Evolutionary conservation across 2,888 invertebrate genomes (phyloP), one percentile per base, ranked within the genome.

Genomic region (Mechanitis mazaeus): DNA sequence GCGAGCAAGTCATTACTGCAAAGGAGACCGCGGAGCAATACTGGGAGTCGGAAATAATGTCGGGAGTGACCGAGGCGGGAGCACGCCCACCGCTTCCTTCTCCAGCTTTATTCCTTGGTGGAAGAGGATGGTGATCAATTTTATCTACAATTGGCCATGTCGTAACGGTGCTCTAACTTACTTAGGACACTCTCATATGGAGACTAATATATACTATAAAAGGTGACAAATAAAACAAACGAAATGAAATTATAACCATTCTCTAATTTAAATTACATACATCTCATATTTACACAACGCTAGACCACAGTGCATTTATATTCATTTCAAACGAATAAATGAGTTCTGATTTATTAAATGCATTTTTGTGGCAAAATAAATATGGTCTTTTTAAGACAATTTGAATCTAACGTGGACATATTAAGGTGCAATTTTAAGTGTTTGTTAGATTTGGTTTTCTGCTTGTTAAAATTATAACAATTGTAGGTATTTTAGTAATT

Each of bases 211-310:
- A 20, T 20, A 20, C 20, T 20, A 20, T 20, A 20, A 12, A 45
- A 54, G 46, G 31, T 20, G 31, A 45, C 42, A 68, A 74, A 74
- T 72, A 67, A 77, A 77, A 80, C 74, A 68, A 20, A 72, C 65
- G 35, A n/a, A 56, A 65, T 57, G 70, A 81, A 79, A 79, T 82
- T 79, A 80, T 81, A 83, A 80, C 76, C 82, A 81, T 82, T 77
- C 77, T 85, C 83, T 84, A 84, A 82, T 85, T 73, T 83, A 75
- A 79, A 83, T 83, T 80, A 81, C 76, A 80, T 80, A 81, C 76
- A 78, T 81, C 79, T 76, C 75, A 80, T 86, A 87, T 87, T 86
- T 87, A 87, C 87, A 86, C 45, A 56, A 78, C 81, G 80, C 75
- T 81, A 75, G 38, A 58, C 60, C 58, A 66, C 50, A 61, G 54